A percentile compares a stretch with the other conserved stretches of the same genome.
Conservation (phyloP, 2,888 invertebrate species). For the Leucophenga maculata region DNA sequence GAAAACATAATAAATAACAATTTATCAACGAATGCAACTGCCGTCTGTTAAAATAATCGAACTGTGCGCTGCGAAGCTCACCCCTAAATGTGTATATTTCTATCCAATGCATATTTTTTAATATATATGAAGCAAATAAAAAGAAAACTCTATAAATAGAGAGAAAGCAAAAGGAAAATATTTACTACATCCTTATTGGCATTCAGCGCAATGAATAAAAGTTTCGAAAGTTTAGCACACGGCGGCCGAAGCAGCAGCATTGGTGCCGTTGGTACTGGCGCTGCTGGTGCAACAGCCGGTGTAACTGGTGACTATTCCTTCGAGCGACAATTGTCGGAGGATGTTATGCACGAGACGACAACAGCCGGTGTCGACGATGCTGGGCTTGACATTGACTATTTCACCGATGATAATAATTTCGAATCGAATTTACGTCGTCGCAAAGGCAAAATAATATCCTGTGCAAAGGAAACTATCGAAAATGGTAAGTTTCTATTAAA, state of each 20-base stretch:
- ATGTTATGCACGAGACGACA: slow-evolving; percentile 64
- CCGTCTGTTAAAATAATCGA: neutral
- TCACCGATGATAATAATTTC: slow-evolving; percentile 70
- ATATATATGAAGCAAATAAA: neutral
- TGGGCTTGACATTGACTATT: slow-evolving; percentile 62
- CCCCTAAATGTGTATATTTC: no score
- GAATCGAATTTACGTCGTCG: slow-evolving; percentile 72
- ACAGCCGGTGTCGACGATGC: slow-evolving; percentile 59
- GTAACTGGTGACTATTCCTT: slow-evolving; percentile 48
- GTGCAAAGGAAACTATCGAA: slow-evolving; percentile 73
- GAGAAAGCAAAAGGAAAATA: slow-evolving; percentile 13
- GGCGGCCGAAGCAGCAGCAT: slow-evolving; percentile 37
- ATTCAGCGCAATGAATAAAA: slow-evolving; percentile 66
- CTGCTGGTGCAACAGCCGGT: neutral
- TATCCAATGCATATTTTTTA: no score
- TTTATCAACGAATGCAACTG: slow-evolving; percentile 11
- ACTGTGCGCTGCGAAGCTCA: no score
- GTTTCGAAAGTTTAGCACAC: slow-evolving; percentile 66
- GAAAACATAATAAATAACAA: neutral
- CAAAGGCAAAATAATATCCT: slow-evolving; percentile 72
- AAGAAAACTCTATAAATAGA: neutral
- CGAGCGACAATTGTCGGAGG: slow-evolving; percentile 69
- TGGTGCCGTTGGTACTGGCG: slow-evolving; percentile 9
- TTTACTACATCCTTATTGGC: neutral
- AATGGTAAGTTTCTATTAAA: slow-evolving; percentile 68